Conservation (phyloP, 1,140 invertebrate species). For the Thaumatotibia leucotreta region DNA sequence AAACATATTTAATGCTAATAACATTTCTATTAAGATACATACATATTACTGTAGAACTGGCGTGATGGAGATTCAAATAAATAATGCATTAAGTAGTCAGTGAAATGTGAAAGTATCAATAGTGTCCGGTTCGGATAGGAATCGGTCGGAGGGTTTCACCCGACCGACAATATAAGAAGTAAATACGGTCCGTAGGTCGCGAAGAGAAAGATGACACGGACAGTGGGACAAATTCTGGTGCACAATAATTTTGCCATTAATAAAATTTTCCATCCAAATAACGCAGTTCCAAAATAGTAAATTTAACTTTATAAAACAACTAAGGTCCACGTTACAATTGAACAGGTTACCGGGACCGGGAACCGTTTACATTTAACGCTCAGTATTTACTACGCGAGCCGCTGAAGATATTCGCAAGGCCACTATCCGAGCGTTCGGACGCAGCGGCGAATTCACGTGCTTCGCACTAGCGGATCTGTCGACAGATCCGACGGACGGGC, state of each 20-base stretch:
- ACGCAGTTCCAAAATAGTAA: not conserved
- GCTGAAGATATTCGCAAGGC: not conserved
- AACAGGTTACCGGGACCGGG: not conserved
- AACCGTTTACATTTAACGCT: not conserved
- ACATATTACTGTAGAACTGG: not conserved
- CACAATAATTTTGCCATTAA: slow-evolving; percentile 10
- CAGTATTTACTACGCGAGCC: not conserved
- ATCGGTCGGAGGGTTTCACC: not conserved
- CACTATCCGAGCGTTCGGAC: not conserved
- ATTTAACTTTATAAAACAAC: not conserved
- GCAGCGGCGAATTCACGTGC: not conserved
- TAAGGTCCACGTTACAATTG: not conserved
- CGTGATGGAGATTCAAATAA: not conserved
- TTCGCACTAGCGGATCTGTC: not conserved
- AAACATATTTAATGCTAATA: slow-evolving; percentile 1
- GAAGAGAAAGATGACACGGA: not conserved
- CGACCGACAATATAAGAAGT: not conserved
- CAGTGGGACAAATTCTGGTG: not conserved
- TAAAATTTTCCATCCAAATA: not conserved
- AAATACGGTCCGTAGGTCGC: not conserved
- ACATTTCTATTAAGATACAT: not conserved
- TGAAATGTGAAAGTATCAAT: not conserved
- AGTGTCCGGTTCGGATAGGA: not conserved
- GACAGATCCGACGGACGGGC: not conserved
- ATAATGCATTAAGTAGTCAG: not conserved